A percentile compares a stretch with the other conserved stretches of the same genome.
These are phyloP conservation scores for Nestor notabilis DNA, from an alignment of 2,113 vertebrate species.

Conservation along the genomic window DNA sequence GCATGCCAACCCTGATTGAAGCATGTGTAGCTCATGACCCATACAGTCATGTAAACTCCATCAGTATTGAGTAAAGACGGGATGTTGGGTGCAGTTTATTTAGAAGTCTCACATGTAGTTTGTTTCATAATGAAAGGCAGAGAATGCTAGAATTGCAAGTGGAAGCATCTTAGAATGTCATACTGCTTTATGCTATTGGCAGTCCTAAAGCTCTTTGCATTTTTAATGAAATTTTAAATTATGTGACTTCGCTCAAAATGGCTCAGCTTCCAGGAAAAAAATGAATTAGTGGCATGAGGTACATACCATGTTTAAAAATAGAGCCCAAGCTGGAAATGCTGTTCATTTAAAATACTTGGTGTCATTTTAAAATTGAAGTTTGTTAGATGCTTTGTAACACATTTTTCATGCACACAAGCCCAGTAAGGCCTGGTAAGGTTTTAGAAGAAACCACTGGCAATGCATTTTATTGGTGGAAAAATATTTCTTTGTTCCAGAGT, in stretches of 20 bases:
- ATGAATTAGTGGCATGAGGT: background rate
- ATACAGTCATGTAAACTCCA: background rate
- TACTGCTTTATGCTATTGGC: background rate
- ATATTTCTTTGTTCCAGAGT: constrained; percentile 17
- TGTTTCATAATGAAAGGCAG: background rate
- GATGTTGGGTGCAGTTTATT: background rate
- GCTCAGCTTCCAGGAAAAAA: constrained; percentile 15
- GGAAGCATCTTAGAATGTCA: background rate
- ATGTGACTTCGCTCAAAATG: constrained; percentile 8
- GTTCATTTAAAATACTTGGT: background rate
- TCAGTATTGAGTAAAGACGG: background rate
- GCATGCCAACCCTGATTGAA: background rate
- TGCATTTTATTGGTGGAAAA: background rate
- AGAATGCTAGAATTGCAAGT: background rate
- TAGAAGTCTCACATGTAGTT: background rate
- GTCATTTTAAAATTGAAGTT: background rate
- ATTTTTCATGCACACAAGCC: background rate
- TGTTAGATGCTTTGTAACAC: background rate
- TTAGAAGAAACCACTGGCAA: background rate
- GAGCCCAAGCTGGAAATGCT: background rate
- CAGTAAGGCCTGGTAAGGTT: background rate
- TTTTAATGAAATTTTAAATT: background rate
- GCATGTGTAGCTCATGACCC: constrained; percentile 14
- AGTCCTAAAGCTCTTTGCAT: background rate
- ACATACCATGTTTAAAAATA: background rate